Base-by-base conservation (phyloP, 1,140 invertebrate genomes). In the Mycetomoellerius zeteki region DNA sequence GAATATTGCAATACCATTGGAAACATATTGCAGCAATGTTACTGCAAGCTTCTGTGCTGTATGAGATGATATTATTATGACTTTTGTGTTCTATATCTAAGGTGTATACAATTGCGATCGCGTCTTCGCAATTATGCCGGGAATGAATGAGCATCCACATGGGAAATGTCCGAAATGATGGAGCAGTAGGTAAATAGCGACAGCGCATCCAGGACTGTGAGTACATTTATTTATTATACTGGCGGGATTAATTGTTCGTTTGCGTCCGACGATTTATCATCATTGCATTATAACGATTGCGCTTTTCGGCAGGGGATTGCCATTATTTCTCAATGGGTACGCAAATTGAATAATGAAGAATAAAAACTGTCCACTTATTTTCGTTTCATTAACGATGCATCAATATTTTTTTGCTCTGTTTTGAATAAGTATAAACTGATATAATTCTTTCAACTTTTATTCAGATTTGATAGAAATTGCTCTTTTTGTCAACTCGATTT, bases 161-260 rank as follows among this genome's bases (percentile, higher is more conserved):
- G 21, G 12, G 4, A 14, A 60, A 8, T 21, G 12, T 43, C n/a
- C 21, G 14, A 52, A 50, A 52, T 65, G 30, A 72, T 14, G 7
- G 3, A 52, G 10, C 19, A 19, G 8, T 16, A 5, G 30, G 19
- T 19, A 58, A 58, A 24, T 58, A n/a, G 4, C 14, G 54, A 5
- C 33, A 60, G 16, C 33, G 2, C 33, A 43, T 14, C 30, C 21
- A 37, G 12, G 8, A 10, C 21, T 24, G n/a, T 60, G 73, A 76
- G 73, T 60, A 43, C 73, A 12, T 43, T 76, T 62, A 76, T 73
- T 73, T 56, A 76, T 76, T 60, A 60, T 43, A 37, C 19, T 19
- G 1, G 4, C 21, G 16, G n/a, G 33, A 60, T 72, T 60, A 37
- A 76, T 75, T 37, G 30, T 75, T 33, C 24, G 69, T 52, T 52